Conservation (phyloP, 2,797 vertebrate genomes). For the Acanthurus tractus region DNA sequence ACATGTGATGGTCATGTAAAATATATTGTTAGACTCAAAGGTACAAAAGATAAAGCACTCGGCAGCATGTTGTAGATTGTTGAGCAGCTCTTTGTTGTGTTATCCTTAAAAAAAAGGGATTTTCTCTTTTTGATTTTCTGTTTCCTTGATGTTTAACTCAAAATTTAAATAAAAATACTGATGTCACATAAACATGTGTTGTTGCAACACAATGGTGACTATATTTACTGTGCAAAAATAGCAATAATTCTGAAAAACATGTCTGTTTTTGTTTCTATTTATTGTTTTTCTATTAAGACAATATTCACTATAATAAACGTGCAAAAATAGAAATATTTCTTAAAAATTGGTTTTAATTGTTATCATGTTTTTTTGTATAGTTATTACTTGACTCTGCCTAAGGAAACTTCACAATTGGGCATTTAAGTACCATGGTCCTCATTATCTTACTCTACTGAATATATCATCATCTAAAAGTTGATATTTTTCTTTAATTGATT, state of each 20-base stretch:
- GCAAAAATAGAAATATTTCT: background rate
- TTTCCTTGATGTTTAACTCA: background rate
- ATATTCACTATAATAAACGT: background rate
- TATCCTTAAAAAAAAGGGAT: background rate
- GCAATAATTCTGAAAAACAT: too few relatives aligned
- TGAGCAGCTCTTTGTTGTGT: background rate
- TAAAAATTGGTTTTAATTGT: background rate
- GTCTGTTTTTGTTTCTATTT: too few relatives aligned
- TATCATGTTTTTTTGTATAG: background rate
- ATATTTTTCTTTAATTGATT: background rate
- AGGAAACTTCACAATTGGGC: background rate
- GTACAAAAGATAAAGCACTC: slow-evolving; percentile 3
- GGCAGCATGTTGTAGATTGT: background rate
- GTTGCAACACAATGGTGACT: too few relatives aligned
- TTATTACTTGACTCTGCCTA: background rate
- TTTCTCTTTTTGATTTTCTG: background rate
- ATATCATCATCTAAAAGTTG: background rate
- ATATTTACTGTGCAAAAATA: too few relatives aligned
- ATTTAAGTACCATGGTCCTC: background rate
- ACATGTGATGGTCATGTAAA: slow-evolving; percentile 12
- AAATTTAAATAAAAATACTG: background rate
- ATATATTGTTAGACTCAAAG: slow-evolving; percentile 23
- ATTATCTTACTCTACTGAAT: background rate
- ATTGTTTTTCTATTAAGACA: background rate
- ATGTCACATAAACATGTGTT: background rate